Base-by-base conservation (phyloP, 2,113 vertebrate genomes). In the Gobio gobio region DNA sequence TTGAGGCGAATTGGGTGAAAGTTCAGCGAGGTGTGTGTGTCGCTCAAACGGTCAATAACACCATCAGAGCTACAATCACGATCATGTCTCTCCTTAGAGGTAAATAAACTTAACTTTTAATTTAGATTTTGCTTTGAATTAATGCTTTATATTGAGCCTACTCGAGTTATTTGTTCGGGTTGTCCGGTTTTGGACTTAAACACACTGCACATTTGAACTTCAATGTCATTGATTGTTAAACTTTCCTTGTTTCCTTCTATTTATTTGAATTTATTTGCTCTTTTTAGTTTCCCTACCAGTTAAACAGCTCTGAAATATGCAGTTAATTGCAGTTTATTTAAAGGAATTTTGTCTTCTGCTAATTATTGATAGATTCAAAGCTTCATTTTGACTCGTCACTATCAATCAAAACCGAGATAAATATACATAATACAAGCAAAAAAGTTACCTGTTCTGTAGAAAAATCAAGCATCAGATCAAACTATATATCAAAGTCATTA, bases 51-150 rank as follows among this genome's bases (percentile, higher is more conserved):
- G 16, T 83, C 83, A 5, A 13, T 26, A 56, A 75, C 66, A 16
- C 54, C 6, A 8, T 8, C 51, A 20, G 0, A 8, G 2, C 18
- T 56, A 8, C 80, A 81, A 12, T 49, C 73, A 7, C 26, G 47
- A 54, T 74, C 47, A 95, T 95, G 95, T 89, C 94, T 16, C 93
- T 95, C 36, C 87, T 95, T 45, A 92, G 95, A 95, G 94, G 95
- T 94, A 93, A 93, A 84, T 6, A 13, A 45, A 75, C 49, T 47
- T 12, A 63, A 8, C 36, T 36, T 40, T 40, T 40, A 40, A 7
- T 40, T 40, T 49, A 45, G 10, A 5, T 29, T 85, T 29, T 54
- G 6, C 5, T 10, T 5, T 54, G 10, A 73, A 54, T 10, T 10
- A n/a, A 33, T 58, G 5, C 24, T 0, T 20, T 13, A 8, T 8